These are phyloP conservation scores for Drosophila kokeensis DNA, from an alignment of 2,888 invertebrate species.

Conservation along the genomic window DNA sequence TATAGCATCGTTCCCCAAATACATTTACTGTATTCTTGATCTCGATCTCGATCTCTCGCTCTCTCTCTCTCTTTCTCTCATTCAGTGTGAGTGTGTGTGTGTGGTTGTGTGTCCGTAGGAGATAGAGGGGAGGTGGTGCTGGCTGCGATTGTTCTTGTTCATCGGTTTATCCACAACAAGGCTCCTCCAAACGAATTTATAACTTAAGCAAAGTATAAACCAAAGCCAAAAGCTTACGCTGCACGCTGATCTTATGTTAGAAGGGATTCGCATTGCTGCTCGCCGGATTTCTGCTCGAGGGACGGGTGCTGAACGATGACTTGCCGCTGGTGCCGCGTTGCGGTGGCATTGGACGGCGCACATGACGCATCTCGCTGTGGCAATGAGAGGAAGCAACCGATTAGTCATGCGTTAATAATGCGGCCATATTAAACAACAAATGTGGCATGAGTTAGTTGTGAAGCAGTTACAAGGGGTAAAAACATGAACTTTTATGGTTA, in stretches of 20 bases:
- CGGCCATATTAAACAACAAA: neutral
- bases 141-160: neutral
- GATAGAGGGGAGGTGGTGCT: neutral
- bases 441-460: neutral
- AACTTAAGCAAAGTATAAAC: constrained; percentile 87
- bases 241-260: constrained; percentile 87
- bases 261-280: constrained; percentile 87
- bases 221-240: constrained; percentile 87
- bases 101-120: constrained; percentile 2
- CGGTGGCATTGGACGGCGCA: constrained; percentile 87
- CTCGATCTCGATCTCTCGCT: neutral
- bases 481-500: neutral
- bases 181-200: constrained; percentile 77
- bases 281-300: constrained; percentile 86
- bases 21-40: constrained; percentile 37
- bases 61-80: neutral
- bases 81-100: constrained; percentile 6
- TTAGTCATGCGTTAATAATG: neutral
- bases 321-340: constrained; percentile 87
- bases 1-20: constrained; percentile 54
- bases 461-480: neutral
- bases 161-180: constrained; percentile 3
- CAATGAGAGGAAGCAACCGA: constrained; percentile 11
- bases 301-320: constrained; percentile 86
- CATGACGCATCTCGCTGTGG: constrained; percentile 88